Conservation (phyloP, 1,140 invertebrate genomes). For the Protaetia brevitarsis region DNA sequence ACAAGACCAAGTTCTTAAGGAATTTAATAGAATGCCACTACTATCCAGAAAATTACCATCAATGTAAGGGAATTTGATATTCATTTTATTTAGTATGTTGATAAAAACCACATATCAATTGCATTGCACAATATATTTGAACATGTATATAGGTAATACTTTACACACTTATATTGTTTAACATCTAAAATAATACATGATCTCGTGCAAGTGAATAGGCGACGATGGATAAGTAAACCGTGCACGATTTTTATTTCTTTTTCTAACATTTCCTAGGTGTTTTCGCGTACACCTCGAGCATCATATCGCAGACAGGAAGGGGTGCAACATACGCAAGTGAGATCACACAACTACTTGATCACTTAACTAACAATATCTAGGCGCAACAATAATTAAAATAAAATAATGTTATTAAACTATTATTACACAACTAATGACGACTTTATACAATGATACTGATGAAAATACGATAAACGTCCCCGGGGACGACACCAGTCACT, state of each 20-base stretch:
- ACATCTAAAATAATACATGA: neutral
- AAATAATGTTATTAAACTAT: conserved; percentile 24
- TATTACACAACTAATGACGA: conserved; percentile 40
- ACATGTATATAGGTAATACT: conserved; percentile 21
- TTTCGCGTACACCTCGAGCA: neutral
- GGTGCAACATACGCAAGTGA: conserved; percentile 35
- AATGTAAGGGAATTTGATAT: too few species aligned
- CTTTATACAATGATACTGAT: conserved; percentile 41
- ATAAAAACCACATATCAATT: conserved; percentile 3
- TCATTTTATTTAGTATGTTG: too few species aligned
- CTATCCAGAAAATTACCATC: too few species aligned
- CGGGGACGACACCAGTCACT: conserved; percentile 29
- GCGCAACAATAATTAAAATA: conserved; percentile 29
- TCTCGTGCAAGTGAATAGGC: conserved; percentile 17
- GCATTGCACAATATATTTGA: conserved; percentile 20
- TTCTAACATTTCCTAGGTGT: neutral
- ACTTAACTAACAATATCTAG: conserved; percentile 25
- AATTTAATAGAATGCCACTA: too few species aligned
- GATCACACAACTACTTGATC: conserved; percentile 36
- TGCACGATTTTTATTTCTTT: neutral
- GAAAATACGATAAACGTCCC: conserved; percentile 21
- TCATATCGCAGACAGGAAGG: conserved; percentile 31
- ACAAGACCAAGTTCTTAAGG: too few species aligned
- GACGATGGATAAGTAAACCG: conserved; percentile 10
- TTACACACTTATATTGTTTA: conserved; percentile 18